Percentiles rank a stretch among this genome's conserved stretches.
These are phyloP conservation scores for Tubulanus polymorphus DNA, from an alignment of 2,888 invertebrate genomes.

Conservation along the genomic window DNA sequence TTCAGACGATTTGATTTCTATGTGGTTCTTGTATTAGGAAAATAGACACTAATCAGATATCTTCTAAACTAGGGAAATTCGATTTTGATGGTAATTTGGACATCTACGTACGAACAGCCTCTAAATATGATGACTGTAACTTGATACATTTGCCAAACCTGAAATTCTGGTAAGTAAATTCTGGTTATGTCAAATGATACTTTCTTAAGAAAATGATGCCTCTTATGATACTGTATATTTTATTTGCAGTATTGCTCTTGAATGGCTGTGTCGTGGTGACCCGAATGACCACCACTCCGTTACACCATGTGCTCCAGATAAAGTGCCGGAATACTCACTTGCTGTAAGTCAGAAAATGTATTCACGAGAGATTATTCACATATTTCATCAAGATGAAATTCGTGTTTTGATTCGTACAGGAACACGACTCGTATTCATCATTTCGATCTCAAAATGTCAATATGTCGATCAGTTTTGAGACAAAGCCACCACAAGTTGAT, in stretches of 20 bases:
- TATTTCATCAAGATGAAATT: too few species aligned
- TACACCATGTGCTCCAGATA: constrained; percentile 91
- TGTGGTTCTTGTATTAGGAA: too few species aligned
- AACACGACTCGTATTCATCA: constrained; percentile 91
- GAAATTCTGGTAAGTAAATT: constrained; percentile 62
- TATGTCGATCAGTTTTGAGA: constrained; percentile 73
- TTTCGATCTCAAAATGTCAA: constrained; percentile 85
- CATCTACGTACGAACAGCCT: constrained; percentile 92
- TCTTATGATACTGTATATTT: not conserved
- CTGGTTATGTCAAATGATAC: not conserved
- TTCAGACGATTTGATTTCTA: not conserved
- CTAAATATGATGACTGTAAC: constrained; percentile 97
- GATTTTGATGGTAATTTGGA: constrained; percentile 90
- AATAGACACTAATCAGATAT: too few species aligned
- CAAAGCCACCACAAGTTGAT: constrained; percentile 58
- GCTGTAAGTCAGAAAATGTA: constrained; percentile 59
- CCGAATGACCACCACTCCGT: constrained; percentile 94
- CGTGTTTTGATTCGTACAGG: constrained; percentile 58
- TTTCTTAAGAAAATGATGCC: not conserved
- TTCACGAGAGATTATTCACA: too few species aligned
- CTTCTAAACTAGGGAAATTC: constrained; percentile 71
- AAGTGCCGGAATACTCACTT: constrained; percentile 93
- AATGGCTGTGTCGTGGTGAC: constrained; percentile 89
- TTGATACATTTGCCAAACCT: constrained; percentile 87
- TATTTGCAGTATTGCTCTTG: constrained; percentile 64